Evolutionary conservation across 2,888 invertebrate species (phyloP), one percentile per base, ranked within the genome.

Genomic region (Blastobasis lacticolella): DNA sequence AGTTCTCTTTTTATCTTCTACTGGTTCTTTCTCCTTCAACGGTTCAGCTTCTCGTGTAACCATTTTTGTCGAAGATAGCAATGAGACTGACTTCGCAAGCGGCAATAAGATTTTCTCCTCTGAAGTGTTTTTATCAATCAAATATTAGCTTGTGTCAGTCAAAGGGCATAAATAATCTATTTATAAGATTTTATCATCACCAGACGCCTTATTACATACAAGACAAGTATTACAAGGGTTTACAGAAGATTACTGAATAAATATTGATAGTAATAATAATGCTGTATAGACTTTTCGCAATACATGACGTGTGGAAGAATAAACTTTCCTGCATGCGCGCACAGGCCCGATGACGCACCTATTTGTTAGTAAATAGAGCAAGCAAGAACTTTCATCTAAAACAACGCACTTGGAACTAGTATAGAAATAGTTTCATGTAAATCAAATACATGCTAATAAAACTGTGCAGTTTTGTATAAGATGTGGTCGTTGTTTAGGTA

Each of bases 31-130:
- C 80, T 5, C 52, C 57, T 77, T 81, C 5, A 85, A 61, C 5
- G 82, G 83, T 45, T 69, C 66, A 57, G 79, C 76, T 62, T 83
- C 84, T 4, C 67, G 60, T 40, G 61, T 57, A 45, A 57, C 69
- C 84, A 83, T 84, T 51, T 49, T 63, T 55, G 49, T 37, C 53
- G 55, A 10, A 10, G 37, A 36, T 43, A 41, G 37, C 38, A 55
- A 50, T 49, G 42, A 48, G 53, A 45, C 53, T 49, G 10, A 42
- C 47, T 50, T 50, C 48, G 45, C 38, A 40, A 23, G 38, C 6
- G 10, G 38, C 10, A 40, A 40, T 10, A 5, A 6, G 37, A 8
- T 10, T 6, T 38, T 48, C 40, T 36, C n/a, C 23, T 8, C 6
- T 7, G 8, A 40, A 40, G 4, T 38, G 47, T 48, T 10, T 48